Evolutionary conservation across 2,888 invertebrate genomes (phyloP), one percentile per base, ranked within the genome.

Genomic region (Campoplex capitator): DNA sequence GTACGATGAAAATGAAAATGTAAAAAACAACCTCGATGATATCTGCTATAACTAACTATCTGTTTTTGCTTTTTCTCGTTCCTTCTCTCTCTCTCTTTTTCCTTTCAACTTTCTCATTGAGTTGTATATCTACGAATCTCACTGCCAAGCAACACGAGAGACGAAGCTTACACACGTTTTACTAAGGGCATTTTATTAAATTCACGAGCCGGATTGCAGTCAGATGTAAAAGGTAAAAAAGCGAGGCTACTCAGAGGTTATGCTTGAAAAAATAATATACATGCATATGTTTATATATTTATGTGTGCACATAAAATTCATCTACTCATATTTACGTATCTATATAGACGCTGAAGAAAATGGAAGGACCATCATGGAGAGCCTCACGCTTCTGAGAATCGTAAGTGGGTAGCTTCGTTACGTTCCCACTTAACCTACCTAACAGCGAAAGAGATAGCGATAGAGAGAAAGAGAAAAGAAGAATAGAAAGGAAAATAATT

Each of bases 331-430:
- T 56, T 23, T 67, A 35, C 23, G 45, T 51, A 48, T 35, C 48
- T 38, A 38, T 38, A 67, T 48, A 38, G 28, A 77, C 8, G 67
- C 35, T n/a, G 67, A 67, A 65, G 67, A 56, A 78, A 70, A 86
- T 81, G 86, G 86, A 76, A 86, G 86, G 80, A 84, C 83, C 86
- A 81, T 84, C 87, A 45, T 54, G 48, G 82, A 74, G 74, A 45
- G 77, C 4, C 38, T 38, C 38, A 38, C 38, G 38, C 84, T 84
- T 75, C 81, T 87, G 84, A 87, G 84, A 87, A 87, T 87, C 81
- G 87, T 79, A 84, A 85, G 86, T 84, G 88, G 75, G 76, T 82
- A 75, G 89, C 89, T 89, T 89, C 89, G 88, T 89, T 88, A 86
- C 84, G 86, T 86, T 75, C 51, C 81, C 88, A 88, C 88, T 88